Evolutionary conservation across 2,888 invertebrate genomes (phyloP), one percentile per base, ranked within the genome.

Genomic region (Mycogona germanica): DNA sequence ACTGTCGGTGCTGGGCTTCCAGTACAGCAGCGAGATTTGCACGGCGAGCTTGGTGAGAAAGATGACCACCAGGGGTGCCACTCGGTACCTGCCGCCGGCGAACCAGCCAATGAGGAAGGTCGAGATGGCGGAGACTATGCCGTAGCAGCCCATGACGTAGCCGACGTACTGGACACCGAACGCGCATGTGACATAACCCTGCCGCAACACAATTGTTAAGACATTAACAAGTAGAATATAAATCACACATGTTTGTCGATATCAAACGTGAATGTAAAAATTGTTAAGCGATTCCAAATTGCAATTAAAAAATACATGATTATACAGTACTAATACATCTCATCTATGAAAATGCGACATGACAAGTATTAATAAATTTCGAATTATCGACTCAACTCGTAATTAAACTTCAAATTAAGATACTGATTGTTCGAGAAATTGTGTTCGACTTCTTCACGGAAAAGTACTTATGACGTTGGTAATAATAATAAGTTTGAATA

Each of bases 161-260:
- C 44, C 44, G 28, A 44, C 44, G 9, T 44, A 44, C 28, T 44
- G 25, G 26, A 44, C 44, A 6, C 44, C 44, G 28, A 44, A 44
- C 28, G 26, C 44, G 23, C 44, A 44, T 6, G 44, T 28, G 7
- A 44, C 44, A 28, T 23, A 44, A 17, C n/a, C 25, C 44, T 44
- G 9, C 6, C n/a, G 28, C 4, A 42, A 4, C 14, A 42, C 12
- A 42, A 41, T 17, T 17, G 19, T 3, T 38, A 5, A 21, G 25
- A n/a, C 3, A 23, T 41, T n/a, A 41, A 3, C 1, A 41, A 41
- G 25, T 14, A 14, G 21, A 40, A 40, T n/a, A n/a, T n/a, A n/a
- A n/a, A n/a, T n/a, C n/a, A n/a, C n/a, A n/a, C n/a, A n/a, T n/a
- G n/a, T n/a, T n/a, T n/a, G n/a, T n/a, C n/a, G n/a, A n/a, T n/a